Percentiles rank a stretch among this genome's conserved stretches.
Evolutionary conservation across 2,888 invertebrate species (phyloP).

Genomic region (Synergus laeviventris): DNA sequence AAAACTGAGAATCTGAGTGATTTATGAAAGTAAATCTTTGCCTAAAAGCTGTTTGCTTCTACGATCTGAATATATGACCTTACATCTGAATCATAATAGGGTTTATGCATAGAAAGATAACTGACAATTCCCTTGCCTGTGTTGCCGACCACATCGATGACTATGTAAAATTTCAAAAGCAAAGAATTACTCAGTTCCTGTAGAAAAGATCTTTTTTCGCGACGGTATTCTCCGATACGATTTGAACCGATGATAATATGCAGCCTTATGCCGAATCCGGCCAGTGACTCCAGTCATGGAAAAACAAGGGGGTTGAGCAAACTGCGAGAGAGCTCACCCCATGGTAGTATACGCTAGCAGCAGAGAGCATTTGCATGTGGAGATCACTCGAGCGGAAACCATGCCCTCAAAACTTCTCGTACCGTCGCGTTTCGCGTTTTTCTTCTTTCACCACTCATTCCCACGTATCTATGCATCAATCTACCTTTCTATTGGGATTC

Average conservation of each 20-base stretch:
- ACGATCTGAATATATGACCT: slow-evolving; percentile 8
- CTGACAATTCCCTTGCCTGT: neutral
- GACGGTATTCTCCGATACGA: slow-evolving; percentile 29
- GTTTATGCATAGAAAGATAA: neutral
- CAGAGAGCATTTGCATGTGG: slow-evolving; percentile 74
- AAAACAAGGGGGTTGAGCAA: slow-evolving; percentile 55
- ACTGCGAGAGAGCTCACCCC: slow-evolving; percentile 51
- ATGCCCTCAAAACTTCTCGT: slow-evolving; percentile 54
- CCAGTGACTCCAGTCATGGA: slow-evolving; percentile 53
- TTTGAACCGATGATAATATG: slow-evolving; percentile 50
- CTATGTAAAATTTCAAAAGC: slow-evolving; percentile 32
- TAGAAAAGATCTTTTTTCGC: slow-evolving; percentile 44
- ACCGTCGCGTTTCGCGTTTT: slow-evolving; percentile 57
- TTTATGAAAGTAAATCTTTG: neutral
- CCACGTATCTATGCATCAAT: slow-evolving; percentile 31
- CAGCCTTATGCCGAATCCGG: slow-evolving; percentile 48
- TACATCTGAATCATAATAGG: slow-evolving; percentile 26
- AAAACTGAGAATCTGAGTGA: slow-evolving; percentile 7
- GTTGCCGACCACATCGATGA: slow-evolving; percentile 23
- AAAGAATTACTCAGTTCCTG: slow-evolving; percentile 32
- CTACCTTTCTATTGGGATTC: slow-evolving; percentile 17
- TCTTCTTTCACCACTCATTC: slow-evolving; percentile 54
- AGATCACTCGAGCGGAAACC: slow-evolving; percentile 70
- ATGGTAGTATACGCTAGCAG: slow-evolving; percentile 43
- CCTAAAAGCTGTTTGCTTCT: slow-evolving; percentile 22